phyloP scores from a whole-genome alignment of 2,888 invertebrate species.

The Drosophila meridionalis region DNA sequence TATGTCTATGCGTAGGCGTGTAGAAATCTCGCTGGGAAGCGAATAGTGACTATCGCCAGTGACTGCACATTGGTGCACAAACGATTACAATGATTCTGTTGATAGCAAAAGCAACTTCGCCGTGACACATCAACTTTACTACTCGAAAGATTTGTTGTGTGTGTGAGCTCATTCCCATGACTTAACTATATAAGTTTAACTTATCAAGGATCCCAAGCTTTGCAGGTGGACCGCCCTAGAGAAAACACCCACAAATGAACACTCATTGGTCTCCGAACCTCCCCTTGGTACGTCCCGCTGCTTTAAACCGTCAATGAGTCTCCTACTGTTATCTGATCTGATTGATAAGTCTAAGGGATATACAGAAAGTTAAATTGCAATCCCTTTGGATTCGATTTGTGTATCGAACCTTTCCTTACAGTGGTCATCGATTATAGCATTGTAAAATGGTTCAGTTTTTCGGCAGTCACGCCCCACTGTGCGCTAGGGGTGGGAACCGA shows the following conservation, averaged over 20 bases:
- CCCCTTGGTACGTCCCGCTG: too few species aligned
- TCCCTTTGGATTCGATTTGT: too few species aligned
- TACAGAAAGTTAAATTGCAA: neutral
- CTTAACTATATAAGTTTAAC: too few species aligned
- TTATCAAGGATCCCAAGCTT: too few species aligned
- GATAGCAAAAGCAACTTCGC: neutral
- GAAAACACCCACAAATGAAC: too few species aligned
- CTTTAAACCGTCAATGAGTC: too few species aligned
- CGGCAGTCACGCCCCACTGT: slow-evolving; percentile 30
- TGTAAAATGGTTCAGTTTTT: neutral
- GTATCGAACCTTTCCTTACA: neutral
- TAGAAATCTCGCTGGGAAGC: slow-evolving; percentile 18
- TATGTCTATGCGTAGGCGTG: slow-evolving; percentile 13
- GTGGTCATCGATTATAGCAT: neutral
- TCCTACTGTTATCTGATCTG: neutral
- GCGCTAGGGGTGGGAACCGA: slow-evolving; percentile 44
- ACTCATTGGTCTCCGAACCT: too few species aligned
- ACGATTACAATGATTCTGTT: neutral
- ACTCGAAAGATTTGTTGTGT: too few species aligned
- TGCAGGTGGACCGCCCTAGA: too few species aligned
- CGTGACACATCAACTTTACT: too few species aligned
- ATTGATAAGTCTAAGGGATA: neutral
- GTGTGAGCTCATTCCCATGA: too few species aligned
- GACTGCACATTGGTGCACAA: neutral
- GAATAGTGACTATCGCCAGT: slow-evolving; percentile 8